Evolutionary conservation across 2,113 vertebrate genomes (phyloP).

Genomic region (Pelecanus crispus): DNA sequence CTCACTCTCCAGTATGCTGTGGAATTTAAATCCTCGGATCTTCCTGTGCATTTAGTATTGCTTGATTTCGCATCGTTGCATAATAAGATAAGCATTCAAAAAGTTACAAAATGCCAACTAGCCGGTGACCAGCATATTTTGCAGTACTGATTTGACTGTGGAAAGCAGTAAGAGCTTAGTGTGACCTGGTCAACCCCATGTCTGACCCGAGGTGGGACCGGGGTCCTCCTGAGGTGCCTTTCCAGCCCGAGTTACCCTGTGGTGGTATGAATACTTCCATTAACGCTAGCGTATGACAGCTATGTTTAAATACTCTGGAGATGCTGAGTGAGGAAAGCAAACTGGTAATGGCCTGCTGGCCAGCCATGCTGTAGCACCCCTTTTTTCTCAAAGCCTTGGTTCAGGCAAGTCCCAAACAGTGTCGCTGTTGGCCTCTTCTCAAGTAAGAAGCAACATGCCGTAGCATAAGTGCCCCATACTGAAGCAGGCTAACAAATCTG

Average conservation of each 20-base stretch:
- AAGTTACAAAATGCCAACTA: background rate
- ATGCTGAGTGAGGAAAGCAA: background rate
- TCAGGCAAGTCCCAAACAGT: background rate
- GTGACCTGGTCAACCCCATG: background rate
- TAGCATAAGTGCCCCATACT: background rate
- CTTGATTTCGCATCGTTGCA: background rate
- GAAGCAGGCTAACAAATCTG: background rate
- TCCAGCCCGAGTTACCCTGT: background rate
- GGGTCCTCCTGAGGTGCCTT: background rate
- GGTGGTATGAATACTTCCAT: too few relatives aligned
- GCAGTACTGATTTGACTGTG: background rate
- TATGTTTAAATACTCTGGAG: background rate
- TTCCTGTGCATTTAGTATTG: background rate
- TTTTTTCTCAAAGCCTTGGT: background rate
- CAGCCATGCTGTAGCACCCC: background rate
- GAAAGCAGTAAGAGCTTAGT: background rate
- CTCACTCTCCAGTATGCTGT: background rate
- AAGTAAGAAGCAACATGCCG: too few relatives aligned
- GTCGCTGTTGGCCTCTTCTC: background rate
- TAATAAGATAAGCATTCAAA: background rate
- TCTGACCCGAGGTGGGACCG: background rate
- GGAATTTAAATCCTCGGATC: background rate
- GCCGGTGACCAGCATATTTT: background rate
- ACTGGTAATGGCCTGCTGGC: background rate
- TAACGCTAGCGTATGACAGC: background rate